Evolutionary conservation across 1,140 invertebrate species (phyloP).

Genomic region (Cotesia typhae): DNA sequence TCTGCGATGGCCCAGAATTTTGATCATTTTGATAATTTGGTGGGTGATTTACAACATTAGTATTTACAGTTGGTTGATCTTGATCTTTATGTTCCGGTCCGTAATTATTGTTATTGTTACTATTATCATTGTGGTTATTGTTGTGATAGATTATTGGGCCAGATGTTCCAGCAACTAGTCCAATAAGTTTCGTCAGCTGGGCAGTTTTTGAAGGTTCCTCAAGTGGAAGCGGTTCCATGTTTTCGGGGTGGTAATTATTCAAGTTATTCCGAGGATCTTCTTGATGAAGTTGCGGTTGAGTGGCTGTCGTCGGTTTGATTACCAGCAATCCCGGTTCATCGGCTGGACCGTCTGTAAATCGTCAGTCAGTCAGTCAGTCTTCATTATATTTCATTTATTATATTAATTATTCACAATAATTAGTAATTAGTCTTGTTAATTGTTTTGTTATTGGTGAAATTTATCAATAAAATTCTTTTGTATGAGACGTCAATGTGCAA

Average conservation of each 20-base stretch:
- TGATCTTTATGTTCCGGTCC: constrained; percentile 12
- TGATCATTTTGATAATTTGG: background rate
- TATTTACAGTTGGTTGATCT: background rate
- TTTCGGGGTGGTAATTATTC: background rate
- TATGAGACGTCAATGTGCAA: background rate
- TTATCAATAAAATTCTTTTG: background rate
- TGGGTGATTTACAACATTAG: background rate
- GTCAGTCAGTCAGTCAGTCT: constrained; percentile 33
- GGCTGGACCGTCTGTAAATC: constrained; percentile 29
- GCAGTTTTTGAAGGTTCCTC: background rate
- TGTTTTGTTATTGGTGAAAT: constrained; percentile 1
- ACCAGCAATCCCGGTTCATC: constrained; percentile 23
- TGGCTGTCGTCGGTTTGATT: constrained; percentile 16
- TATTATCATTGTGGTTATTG: background rate
- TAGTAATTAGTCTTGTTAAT: background rate
- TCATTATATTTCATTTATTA: constrained; percentile 15
- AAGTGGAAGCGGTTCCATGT: background rate
- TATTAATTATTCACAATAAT: background rate
- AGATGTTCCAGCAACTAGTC: constrained; percentile 2
- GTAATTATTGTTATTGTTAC: background rate
- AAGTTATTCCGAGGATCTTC: background rate
- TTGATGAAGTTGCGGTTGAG: background rate
- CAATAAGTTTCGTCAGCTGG: constrained; percentile 11
- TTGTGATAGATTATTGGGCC: background rate
- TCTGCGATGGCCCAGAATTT: background rate